Evolutionary conservation across 2,888 invertebrate species (phyloP).

Genomic region (Frankliniella intonsa): DNA sequence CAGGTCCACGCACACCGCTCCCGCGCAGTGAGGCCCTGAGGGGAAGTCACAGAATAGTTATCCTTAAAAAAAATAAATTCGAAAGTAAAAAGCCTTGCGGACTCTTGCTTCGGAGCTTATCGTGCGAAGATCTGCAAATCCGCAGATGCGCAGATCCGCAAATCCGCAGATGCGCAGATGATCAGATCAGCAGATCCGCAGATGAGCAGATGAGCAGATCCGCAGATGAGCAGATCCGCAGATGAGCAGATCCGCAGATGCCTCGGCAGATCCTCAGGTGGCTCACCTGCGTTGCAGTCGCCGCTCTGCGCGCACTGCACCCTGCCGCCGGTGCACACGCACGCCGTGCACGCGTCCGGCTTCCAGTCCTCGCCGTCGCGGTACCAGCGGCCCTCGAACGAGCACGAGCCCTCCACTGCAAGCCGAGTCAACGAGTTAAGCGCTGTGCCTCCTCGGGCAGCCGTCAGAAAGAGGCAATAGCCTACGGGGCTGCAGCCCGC

Average conservation of each 20-base stretch:
- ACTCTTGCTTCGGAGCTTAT: no score
- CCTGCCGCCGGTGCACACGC: slow-evolving; percentile 62
- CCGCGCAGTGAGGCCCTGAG: slow-evolving; percentile 7
- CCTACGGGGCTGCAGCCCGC: no score
- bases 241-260: not conserved
- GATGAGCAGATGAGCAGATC: not conserved
- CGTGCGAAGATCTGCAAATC: no score
- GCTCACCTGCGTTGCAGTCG: slow-evolving; percentile 47
- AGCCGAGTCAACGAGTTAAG: not conserved
- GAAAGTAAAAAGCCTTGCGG: no score
- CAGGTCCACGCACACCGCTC: slow-evolving; percentile 34
- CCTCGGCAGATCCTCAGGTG: not conserved
- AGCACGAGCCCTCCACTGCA: slow-evolving; percentile 46
- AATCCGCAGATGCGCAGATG: not conserved
- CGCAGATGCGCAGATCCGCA: no score
- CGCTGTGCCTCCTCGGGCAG: no score
- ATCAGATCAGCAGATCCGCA: slow-evolving; percentile 16
- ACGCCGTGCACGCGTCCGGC: slow-evolving; percentile 66
- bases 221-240: not conserved
- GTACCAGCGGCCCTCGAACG: slow-evolving; percentile 58
- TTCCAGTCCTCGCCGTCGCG: slow-evolving; percentile 64
- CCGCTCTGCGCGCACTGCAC: slow-evolving; percentile 53
- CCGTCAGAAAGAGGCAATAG: no score
- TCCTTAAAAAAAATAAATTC: no score
- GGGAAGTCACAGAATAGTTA: not conserved